Conservation (phyloP, 1,140 invertebrate species). For the Drosophila nasuta region DNA sequence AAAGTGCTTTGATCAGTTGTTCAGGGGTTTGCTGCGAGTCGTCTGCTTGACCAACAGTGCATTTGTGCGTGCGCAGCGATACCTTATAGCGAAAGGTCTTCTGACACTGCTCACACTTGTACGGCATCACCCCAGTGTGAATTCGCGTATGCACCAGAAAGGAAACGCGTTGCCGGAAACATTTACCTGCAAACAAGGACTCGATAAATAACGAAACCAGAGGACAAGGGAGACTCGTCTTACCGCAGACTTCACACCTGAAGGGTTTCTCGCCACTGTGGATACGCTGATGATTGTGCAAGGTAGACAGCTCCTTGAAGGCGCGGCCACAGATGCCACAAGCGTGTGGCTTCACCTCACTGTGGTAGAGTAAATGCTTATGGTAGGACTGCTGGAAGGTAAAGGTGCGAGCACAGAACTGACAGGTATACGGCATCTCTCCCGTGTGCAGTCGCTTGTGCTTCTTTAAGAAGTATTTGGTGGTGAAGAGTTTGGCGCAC, state of each 20-base stretch:
- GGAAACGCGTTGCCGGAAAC: conserved; percentile 93
- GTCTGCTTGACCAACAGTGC: conserved; percentile 79
- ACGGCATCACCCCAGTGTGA: conserved; percentile 88
- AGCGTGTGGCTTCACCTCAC: conserved; percentile 93
- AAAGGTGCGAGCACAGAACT: conserved; percentile 94
- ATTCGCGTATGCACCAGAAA: conserved; percentile 94
- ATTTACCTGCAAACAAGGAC: conserved; percentile 89
- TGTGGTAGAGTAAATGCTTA: conserved; percentile 94
- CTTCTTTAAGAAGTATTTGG: conserved; percentile 95
- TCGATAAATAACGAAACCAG: neutral
- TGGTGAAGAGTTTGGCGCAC: conserved; percentile 93
- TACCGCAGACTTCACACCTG: conserved; percentile 95
- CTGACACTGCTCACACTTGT: conserved; percentile 92
- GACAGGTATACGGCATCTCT: conserved; percentile 94
- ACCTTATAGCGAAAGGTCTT: conserved; percentile 95
- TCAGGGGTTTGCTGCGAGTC: conserved; percentile 63
- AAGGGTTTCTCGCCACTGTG: conserved; percentile 96
- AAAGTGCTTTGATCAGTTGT: conserved; percentile 73
- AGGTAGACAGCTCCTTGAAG: conserved; percentile 94
- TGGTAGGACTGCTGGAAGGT: conserved; percentile 96
- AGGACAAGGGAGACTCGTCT: conserved; percentile 28
- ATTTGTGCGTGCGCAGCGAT: conserved; percentile 92
- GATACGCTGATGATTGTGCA: conserved; percentile 95
- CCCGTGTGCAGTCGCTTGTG: conserved; percentile 94
- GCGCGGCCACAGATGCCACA: conserved; percentile 92